phyloP scores from a whole-genome alignment of 2,888 invertebrate species.

The Lottia scabra region DNA sequence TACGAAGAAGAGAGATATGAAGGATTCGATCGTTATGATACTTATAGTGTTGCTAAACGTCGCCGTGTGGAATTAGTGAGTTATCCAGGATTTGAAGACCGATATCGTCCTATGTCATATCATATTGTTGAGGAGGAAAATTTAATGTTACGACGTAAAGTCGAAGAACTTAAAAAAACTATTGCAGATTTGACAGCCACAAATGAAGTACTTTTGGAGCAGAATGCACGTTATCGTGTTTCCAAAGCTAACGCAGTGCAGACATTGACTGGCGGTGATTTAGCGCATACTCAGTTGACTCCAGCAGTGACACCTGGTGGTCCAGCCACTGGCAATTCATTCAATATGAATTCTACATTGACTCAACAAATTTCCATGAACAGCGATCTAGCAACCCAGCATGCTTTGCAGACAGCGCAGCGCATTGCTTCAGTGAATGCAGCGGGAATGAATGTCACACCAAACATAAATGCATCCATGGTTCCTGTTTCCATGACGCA shows the following conservation, averaged over 20 bases:
- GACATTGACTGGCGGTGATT: constrained; percentile 43
- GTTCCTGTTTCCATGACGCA: constrained; percentile 48
- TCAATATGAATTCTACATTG: constrained; percentile 58
- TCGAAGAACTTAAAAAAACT: constrained; percentile 80
- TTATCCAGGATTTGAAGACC: constrained; percentile 38
- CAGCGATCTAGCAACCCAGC: constrained; percentile 61
- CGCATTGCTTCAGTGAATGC: constrained; percentile 43
- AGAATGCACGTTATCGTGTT: constrained; percentile 79
- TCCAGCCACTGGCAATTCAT: constrained; percentile 35
- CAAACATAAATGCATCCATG: constrained; percentile 38
- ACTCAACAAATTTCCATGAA: constrained; percentile 66
- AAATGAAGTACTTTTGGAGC: constrained; percentile 83
- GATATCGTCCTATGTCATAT: constrained; percentile 52
- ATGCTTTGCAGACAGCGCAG: constrained; percentile 52
- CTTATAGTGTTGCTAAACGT: constrained; percentile 43
- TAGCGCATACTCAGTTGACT: constrained; percentile 65
- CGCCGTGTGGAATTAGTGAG: constrained; percentile 44
- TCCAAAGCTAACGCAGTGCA: constrained; percentile 55
- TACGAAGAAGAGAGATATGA: constrained; percentile 40
- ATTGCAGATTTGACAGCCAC: constrained; percentile 80
- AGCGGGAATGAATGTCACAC: constrained; percentile 36
- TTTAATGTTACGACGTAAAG: constrained; percentile 76
- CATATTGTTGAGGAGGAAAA: constrained; percentile 77
- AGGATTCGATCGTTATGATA: constrained; percentile 43
- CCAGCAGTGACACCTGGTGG: constrained; percentile 66